phyloP scores from a whole-genome alignment of 1,140 invertebrate species.

The Euura saliciscinereae region DNA sequence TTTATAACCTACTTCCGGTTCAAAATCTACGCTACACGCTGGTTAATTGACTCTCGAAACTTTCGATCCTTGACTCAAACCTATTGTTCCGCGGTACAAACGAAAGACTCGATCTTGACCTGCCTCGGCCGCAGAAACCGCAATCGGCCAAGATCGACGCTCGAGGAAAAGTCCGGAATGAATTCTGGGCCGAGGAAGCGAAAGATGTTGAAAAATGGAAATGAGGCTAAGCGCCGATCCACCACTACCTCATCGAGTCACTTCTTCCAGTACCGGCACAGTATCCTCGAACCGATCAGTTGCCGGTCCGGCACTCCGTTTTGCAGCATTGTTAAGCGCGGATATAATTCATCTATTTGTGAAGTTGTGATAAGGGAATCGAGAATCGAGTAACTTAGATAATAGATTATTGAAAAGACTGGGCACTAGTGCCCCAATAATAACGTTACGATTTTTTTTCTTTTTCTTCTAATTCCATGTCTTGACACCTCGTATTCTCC shows the following conservation, averaged over 20 bases:
- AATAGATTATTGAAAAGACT: no score
- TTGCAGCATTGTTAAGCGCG: constrained; percentile 30
- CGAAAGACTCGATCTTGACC: not conserved
- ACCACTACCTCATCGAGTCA: constrained; percentile 23
- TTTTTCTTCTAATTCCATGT: no score
- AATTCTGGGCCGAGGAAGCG: not conserved
- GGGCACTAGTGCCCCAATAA: no score
- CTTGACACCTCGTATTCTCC: no score
- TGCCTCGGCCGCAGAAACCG: not conserved
- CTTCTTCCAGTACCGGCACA: constrained; percentile 25
- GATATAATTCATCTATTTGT: constrained; percentile 9
- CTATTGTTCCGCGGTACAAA: not conserved
- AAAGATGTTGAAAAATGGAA: constrained; percentile 23
- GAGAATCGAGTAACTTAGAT: no score
- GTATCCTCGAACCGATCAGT: constrained; percentile 20
- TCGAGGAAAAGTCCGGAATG: not conserved
- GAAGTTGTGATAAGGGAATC: no score
- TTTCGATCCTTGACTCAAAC: no score
- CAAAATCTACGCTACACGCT: no score
- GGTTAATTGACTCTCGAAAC: no score
- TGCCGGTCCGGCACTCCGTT: constrained; percentile 31
- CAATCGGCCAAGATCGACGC: not conserved
- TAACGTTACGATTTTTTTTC: no score
- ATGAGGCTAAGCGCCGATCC: constrained; percentile 33
- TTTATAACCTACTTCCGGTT: no score